Percentiles rank a stretch among this genome's conserved stretches.
Evolutionary conservation across 2,888 invertebrate genomes (phyloP).

Genomic region (Cheilosia vulpina): DNA sequence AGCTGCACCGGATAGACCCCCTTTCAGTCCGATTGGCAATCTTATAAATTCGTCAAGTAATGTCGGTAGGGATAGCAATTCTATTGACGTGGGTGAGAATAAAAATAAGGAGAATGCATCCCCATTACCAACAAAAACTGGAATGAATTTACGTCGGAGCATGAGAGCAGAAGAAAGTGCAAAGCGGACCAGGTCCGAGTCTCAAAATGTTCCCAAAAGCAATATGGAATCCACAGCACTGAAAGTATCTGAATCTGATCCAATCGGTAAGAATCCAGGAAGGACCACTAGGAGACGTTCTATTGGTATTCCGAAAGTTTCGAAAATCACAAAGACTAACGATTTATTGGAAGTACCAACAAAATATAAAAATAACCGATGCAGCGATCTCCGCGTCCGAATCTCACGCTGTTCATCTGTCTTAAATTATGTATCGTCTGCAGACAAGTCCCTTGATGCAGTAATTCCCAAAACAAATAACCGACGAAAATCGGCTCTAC

Average conservation of each 20-base stretch:
- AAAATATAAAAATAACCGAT: not conserved
- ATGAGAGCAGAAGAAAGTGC: not conserved
- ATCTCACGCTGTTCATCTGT: no score
- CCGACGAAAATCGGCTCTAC: not conserved
- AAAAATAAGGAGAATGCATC: not conserved
- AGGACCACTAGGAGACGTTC: not conserved
- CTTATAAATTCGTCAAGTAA: not conserved
- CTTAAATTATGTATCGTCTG: no score
- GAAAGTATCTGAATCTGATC: not conserved
- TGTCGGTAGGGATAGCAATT: not conserved
- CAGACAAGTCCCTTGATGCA: no score
- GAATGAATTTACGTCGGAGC: no score
- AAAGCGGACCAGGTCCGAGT: not conserved
- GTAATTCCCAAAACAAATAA: no score
- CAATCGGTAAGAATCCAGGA: not conserved
- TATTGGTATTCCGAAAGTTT: not conserved
- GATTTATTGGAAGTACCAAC: no score
- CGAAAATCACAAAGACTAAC: no score
- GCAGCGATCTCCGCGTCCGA: not conserved
- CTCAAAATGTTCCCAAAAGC: not conserved
- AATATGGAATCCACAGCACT: not conserved
- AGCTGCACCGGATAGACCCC: not conserved
- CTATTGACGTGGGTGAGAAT: not conserved
- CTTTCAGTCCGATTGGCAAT: constrained; percentile 15
- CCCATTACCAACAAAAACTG: not conserved